These are phyloP conservation scores for Lumbricus terrestris DNA, from an alignment of 2,888 invertebrate species.

Conservation along the genomic window DNA sequence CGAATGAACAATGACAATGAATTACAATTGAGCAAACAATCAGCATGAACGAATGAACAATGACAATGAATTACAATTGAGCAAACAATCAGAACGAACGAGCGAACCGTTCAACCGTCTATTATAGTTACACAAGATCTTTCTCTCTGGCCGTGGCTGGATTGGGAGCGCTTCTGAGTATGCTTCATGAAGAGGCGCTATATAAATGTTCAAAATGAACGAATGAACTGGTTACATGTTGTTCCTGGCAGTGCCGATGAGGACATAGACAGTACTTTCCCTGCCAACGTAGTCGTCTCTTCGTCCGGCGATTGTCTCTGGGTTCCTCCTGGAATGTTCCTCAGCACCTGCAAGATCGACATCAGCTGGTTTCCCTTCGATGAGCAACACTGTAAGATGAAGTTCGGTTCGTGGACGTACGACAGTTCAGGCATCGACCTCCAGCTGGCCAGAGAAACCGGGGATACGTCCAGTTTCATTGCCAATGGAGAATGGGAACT, in stretches of 20 bases:
- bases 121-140: too few species aligned
- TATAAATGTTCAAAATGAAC: too few species aligned
- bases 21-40: too few species aligned
- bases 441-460: slow-evolving; percentile 89
- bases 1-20: too few species aligned
- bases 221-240: too few species aligned
- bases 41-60: too few species aligned
- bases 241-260: slow-evolving; percentile 84
- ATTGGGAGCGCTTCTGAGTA: too few species aligned
- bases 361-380: slow-evolving; percentile 99
- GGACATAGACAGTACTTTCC: slow-evolving; percentile 97
- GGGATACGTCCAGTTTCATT: slow-evolving; percentile 96
- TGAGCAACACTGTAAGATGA: slow-evolving; percentile 96
- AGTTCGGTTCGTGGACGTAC: slow-evolving; percentile 99
- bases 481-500: slow-evolving; percentile 99
- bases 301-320: slow-evolving; percentile 92
- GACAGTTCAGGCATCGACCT: slow-evolving; percentile 85
- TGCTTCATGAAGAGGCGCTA: too few species aligned
- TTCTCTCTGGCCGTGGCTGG: too few species aligned
- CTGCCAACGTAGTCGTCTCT: slow-evolving; percentile 93
- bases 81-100: too few species aligned
- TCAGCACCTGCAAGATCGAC: slow-evolving; percentile 95
- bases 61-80: too few species aligned
- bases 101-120: too few species aligned
- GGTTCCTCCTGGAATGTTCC: slow-evolving; percentile 95